Evolutionary conservation across 2,113 vertebrate genomes (phyloP).

Genomic region (Notothenia coriiceps): DNA sequence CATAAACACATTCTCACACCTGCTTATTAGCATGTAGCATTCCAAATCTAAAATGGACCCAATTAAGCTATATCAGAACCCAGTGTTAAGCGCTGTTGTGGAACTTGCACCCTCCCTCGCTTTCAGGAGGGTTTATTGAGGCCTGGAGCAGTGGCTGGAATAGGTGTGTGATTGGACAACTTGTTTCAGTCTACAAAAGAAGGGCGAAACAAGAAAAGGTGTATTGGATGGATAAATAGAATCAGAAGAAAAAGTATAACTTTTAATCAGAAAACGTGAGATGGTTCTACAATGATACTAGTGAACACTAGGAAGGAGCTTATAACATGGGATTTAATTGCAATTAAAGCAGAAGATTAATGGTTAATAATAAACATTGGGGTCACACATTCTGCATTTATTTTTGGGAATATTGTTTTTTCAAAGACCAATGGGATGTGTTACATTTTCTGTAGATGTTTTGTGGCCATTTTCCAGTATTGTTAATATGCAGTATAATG

Average conservation of each 20-base stretch:
- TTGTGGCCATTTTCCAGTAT: not conserved
- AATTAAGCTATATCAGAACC: conserved; percentile 50
- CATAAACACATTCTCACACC: conserved; percentile 61
- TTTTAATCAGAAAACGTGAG: conserved; percentile 19
- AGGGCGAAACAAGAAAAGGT: not conserved
- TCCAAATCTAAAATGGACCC: conserved; percentile 51
- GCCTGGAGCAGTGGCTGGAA: conserved; percentile 50
- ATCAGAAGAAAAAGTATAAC: conserved; percentile 3
- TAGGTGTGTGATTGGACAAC: conserved; percentile 52
- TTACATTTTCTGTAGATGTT: not conserved
- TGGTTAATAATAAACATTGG: conserved; percentile 1
- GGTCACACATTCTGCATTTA: not conserved
- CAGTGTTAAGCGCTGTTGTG: conserved; percentile 55
- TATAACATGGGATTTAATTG: not conserved
- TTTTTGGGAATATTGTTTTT: not conserved
- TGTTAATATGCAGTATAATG: not conserved
- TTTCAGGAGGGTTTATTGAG: conserved; percentile 11
- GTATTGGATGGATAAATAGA: not conserved
- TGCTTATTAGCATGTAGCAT: conserved; percentile 70
- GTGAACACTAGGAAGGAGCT: not conserved
- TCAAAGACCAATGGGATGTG: not conserved
- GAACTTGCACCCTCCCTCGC: conserved; percentile 25
- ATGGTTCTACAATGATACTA: not conserved
- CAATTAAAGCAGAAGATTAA: not conserved
- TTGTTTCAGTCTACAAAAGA: conserved; percentile 14